Base-by-base conservation (phyloP, 2,113 vertebrate species). In the Anarrhichthys ocellatus region DNA sequence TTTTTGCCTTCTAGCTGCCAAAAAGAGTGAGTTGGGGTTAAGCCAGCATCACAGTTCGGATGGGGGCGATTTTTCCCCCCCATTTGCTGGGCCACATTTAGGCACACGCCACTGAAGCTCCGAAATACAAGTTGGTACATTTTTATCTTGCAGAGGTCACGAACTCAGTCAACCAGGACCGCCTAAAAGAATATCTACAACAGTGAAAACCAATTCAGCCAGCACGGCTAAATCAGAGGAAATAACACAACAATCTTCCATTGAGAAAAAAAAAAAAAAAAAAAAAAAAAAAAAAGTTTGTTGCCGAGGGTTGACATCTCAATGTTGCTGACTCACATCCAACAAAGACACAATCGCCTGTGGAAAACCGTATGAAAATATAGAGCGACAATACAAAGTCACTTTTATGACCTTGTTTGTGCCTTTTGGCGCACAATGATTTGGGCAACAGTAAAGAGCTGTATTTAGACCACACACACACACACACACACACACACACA, bases 371-470 rank as follows among this genome's bases (percentile, higher is more conserved):
- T 32, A 73, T 75, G 34, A 89, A 82, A 91, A 86, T 50, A 65
- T 22, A 83, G 74, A 83, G 70, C 70, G 29, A 76, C 80, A 76
- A 86, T 86, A 80, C 82, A 88, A 87, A 87, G 85, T 86, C 86
- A 78, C 77, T 84, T 87, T 88, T 81, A 87, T 87, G 88, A 91
- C 90, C 87, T 91, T 91, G 87, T 85, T 90, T 90, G 68, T 86
- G 87, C 85, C 85, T 88, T 80, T 83, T 87, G 85, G 85, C 80
- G 2, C 76, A 81, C 61, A 2, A 83, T 85, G 64, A 88, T 85
- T 90, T 84, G 67, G 73, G 86, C 81, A 86, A 81, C 58, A 82
- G 76, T 82, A 78, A 86, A 84, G 80, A 84, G 81, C 90, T 83
- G 69, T 84, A 90, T 90, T 89, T 90, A 86, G 86, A 88, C 85